Base-by-base conservation (phyloP, 1,140 invertebrate species). In the Drosophila novamexicana region DNA sequence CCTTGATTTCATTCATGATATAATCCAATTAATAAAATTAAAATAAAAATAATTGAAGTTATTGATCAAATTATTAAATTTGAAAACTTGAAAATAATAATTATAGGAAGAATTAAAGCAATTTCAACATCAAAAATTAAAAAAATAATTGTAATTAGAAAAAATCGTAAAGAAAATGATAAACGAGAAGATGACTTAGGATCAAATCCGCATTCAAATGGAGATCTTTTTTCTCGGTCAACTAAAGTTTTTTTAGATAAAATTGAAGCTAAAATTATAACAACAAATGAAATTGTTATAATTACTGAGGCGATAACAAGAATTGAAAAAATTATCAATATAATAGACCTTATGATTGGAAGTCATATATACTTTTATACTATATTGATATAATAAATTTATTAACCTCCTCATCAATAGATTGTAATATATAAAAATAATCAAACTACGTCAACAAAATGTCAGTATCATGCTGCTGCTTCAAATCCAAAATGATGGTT, bases 391-490 rank as follows among this genome's bases (percentile, higher is more conserved):
- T 79, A 22, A 22, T 22, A 22, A 22, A 22, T 22, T 22, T 3
- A 22, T 22, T 22, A 22, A 22, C 2, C 22, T 22, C 22, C 22
- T 22, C 22, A 22, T 18, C 18, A 18, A 18, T 1, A 18, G 18
- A 18, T 18, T 18, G 18, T 18, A 1, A 18, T 18, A 1, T 18
- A 18, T 18, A 18, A 18, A 18, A 18, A 18, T 18, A 18, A 18
- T 18, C 18, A 18, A 18, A 18, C 18, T 18, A 18, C 1, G 1
- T 18, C 18, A 18, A 18, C 18, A 18, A 18, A 18, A 18, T 18
- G 95, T 95, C 95, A 96, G 74, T 96, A 96, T 95, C 95, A 95
- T 32, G 94, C 94, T 63, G 94, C 94, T 63, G 94, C 94, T 94
- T 96, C 95, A 93, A 96, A 95, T 77, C 94, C 94, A 91, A 96